phyloP scores from a whole-genome alignment of 2,888 invertebrate genomes.

The Saturnia pavonia region DNA sequence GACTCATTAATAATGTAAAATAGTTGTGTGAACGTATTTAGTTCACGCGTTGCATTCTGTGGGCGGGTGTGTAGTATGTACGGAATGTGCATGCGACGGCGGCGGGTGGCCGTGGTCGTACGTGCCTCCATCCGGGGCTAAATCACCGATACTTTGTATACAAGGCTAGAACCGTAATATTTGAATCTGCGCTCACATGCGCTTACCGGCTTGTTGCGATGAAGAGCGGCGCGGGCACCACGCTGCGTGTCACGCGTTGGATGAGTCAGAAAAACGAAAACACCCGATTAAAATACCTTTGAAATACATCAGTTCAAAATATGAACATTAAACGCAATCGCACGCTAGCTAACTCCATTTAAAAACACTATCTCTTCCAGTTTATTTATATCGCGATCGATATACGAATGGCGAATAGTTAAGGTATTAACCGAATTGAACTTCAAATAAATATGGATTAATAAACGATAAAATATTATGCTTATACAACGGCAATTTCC shows the following conservation, averaged over 20 bases:
- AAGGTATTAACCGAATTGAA: constrained; percentile 66
- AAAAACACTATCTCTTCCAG: constrained; percentile 78
- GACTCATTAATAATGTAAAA: constrained; percentile 63
- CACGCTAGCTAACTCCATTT: constrained; percentile 75
- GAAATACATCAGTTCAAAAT: constrained; percentile 41
- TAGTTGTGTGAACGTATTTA: constrained; percentile 65
- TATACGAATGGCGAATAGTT: constrained; percentile 55
- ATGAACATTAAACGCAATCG: constrained; percentile 48
- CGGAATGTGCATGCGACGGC: constrained; percentile 66
- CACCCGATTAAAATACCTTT: constrained; percentile 56
- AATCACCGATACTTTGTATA: background rate
- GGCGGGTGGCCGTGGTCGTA: constrained; percentile 54
- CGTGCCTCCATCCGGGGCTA: constrained; percentile 41
- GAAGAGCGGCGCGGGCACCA: constrained; percentile 65
- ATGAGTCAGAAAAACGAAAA: constrained; percentile 77
- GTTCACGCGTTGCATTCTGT: constrained; percentile 72
- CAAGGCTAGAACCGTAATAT: background rate
- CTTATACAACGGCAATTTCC: constrained; percentile 80
- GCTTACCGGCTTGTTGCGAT: constrained; percentile 63
- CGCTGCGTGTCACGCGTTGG: constrained; percentile 70
- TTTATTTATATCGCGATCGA: constrained; percentile 76
- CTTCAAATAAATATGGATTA: constrained; percentile 66
- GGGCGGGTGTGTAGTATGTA: constrained; percentile 70
- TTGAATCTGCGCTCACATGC: constrained; percentile 33
- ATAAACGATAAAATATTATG: constrained; percentile 78